These are phyloP conservation scores for Callopanchax toddi DNA, from an alignment of 2,113 vertebrate species.

Conservation along the genomic window DNA sequence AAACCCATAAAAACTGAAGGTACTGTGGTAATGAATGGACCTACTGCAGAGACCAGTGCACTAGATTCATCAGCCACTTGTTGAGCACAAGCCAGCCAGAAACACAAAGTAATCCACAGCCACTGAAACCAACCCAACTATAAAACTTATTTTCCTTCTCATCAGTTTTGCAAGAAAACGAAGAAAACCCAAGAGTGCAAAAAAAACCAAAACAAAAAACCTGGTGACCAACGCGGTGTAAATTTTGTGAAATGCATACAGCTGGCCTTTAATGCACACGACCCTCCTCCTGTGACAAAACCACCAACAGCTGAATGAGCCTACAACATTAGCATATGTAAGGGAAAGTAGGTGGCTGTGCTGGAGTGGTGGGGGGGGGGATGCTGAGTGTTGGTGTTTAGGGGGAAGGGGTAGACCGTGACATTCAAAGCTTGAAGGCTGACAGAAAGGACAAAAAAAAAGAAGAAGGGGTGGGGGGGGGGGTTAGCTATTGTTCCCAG, in stretches of 20 bases:
- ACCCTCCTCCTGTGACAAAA: constrained; percentile 70
- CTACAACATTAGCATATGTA: constrained; percentile 80
- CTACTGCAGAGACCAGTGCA: constrained; percentile 56
- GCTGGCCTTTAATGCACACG: constrained; percentile 68
- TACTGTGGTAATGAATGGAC: constrained; percentile 62
- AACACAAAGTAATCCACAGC: no score
- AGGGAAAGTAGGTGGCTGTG: constrained; percentile 74
- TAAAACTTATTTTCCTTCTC: constrained; percentile 13
- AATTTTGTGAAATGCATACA: constrained; percentile 76
- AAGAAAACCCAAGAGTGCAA: background rate
- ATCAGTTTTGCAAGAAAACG: constrained; percentile 15
- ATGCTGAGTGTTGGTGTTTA: constrained; percentile 41
- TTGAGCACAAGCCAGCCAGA: constrained; percentile 61
- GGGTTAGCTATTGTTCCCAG: constrained; percentile 56
- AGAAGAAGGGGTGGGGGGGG: background rate
- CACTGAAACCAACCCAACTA: no score
- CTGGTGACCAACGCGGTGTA: constrained; percentile 56
- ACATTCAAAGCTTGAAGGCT: constrained; percentile 74
- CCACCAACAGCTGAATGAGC: constrained; percentile 72
- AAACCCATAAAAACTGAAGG: constrained; percentile 60
- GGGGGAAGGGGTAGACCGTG: constrained; percentile 43
- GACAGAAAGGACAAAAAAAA: constrained; percentile 53
- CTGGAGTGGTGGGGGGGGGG: constrained; percentile 46
- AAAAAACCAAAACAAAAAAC: constrained; percentile 36
- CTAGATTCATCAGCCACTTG: constrained; percentile 77